phyloP scores from a whole-genome alignment of 2,113 vertebrate species.

The Dipodomys ordii region DNA sequence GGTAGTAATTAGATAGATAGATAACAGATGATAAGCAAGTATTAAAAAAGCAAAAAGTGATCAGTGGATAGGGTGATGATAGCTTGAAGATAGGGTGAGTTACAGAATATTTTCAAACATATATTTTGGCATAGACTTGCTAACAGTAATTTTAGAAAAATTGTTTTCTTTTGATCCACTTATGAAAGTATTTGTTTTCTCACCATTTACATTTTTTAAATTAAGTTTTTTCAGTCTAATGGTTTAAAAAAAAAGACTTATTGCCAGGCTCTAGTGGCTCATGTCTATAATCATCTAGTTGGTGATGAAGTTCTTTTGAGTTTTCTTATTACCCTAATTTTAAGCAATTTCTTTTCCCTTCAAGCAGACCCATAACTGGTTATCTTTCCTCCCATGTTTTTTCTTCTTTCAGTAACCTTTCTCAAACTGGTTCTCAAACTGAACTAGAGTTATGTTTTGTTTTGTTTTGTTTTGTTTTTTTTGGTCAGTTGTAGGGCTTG shows the following conservation, averaged over 20 bases:
- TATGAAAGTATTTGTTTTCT: too few relatives aligned
- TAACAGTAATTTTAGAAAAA: conserved; percentile 28
- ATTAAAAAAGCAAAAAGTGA: background rate
- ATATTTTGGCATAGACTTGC: background rate
- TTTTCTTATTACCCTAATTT: conserved; percentile 15
- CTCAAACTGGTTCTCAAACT: background rate
- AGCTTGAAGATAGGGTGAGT: background rate
- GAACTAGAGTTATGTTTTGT: background rate
- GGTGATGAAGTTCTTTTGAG: background rate
- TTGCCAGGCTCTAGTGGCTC: background rate
- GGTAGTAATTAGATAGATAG: background rate
- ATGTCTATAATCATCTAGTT: background rate
- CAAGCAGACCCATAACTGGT: background rate
- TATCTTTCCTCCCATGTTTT: background rate
- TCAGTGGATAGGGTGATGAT: background rate
- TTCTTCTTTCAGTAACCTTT: conserved; percentile 24
- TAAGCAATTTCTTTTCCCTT: background rate
- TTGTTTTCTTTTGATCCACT: background rate
- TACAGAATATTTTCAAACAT: background rate
- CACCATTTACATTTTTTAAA: too few relatives aligned
- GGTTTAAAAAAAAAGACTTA: background rate
- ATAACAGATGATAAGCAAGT: background rate
- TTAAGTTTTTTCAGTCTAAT: background rate
- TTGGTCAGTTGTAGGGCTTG: too few relatives aligned
- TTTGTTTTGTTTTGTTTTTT: too few relatives aligned